Evolutionary conservation across 2,888 invertebrate species (phyloP).

Genomic region (Osedax frankpressi): DNA sequence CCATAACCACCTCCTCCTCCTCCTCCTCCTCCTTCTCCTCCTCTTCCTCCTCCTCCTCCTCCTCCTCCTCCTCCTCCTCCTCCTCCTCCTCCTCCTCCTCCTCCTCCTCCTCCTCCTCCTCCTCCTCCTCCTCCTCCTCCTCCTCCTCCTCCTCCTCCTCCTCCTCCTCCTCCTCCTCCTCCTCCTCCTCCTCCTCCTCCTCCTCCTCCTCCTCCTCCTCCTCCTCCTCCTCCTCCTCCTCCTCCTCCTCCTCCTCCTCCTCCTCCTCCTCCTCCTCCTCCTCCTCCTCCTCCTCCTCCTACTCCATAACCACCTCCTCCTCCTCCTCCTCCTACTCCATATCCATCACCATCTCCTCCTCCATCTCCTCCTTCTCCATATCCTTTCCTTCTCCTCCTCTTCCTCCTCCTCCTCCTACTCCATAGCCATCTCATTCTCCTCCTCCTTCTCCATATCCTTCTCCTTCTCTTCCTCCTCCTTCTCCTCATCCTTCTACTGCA

Average conservation of each 20-base stretch:
- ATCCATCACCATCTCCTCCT: too few species aligned
- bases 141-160: neutral
- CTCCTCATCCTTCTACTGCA: too few species aligned
- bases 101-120: neutral
- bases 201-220: neutral
- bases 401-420: too few species aligned
- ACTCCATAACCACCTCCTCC: too few species aligned
- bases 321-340: too few species aligned
- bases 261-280: neutral
- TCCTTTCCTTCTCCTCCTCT: too few species aligned
- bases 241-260: neutral
- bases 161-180: neutral
- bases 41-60: neutral
- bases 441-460: too few species aligned
- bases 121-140: neutral
- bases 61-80: neutral
- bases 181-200: neutral
- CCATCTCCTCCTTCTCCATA: too few species aligned
- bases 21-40: neutral
- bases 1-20: neutral
- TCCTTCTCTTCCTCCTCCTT: too few species aligned
- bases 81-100: neutral
- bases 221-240: neutral
- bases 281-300: too few species aligned
- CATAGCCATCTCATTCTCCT: too few species aligned